Evolutionary conservation across 2,797 vertebrate species (phyloP).

Genomic region (Bucorvus abyssinicus): DNA sequence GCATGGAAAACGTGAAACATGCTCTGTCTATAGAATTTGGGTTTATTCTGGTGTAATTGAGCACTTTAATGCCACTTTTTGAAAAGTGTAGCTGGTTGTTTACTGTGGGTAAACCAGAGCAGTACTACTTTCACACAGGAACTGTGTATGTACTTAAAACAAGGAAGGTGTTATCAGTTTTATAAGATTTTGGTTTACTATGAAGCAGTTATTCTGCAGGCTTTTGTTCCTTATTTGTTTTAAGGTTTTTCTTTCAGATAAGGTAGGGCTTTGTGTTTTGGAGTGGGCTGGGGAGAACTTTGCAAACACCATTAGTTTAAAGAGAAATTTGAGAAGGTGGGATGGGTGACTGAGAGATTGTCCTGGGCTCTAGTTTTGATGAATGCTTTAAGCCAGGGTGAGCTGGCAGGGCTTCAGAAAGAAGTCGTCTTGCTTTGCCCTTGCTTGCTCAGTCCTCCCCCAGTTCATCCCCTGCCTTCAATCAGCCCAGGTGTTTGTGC

Average conservation of each 20-base stretch:
- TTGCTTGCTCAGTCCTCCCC: constrained; percentile 9
- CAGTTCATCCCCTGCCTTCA: not conserved
- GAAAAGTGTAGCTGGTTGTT: not conserved
- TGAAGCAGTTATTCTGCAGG: not conserved
- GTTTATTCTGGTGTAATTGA: not conserved
- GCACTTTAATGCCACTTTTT: not conserved
- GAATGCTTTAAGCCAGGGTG: not conserved
- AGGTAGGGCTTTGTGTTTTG: constrained; percentile 4
- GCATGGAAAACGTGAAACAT: not conserved
- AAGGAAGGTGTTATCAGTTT: not conserved
- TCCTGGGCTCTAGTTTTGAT: not conserved
- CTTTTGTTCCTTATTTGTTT: not conserved
- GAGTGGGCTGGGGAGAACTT: not conserved
- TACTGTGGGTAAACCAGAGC: not conserved
- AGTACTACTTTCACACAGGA: not conserved
- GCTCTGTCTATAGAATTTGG: not conserved
- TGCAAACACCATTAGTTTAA: not conserved
- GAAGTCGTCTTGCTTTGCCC: not conserved
- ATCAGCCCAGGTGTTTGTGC: constrained; percentile 21
- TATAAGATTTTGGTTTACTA: not conserved
- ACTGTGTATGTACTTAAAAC: not conserved
- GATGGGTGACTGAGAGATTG: not conserved
- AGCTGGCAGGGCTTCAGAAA: not conserved
- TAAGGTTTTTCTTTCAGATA: constrained; percentile 9
- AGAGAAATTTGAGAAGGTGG: constrained; percentile 23